Evolutionary conservation across 2,888 invertebrate genomes (phyloP), one percentile per base, ranked within the genome.

Genomic region (Lapara coniferarum): DNA sequence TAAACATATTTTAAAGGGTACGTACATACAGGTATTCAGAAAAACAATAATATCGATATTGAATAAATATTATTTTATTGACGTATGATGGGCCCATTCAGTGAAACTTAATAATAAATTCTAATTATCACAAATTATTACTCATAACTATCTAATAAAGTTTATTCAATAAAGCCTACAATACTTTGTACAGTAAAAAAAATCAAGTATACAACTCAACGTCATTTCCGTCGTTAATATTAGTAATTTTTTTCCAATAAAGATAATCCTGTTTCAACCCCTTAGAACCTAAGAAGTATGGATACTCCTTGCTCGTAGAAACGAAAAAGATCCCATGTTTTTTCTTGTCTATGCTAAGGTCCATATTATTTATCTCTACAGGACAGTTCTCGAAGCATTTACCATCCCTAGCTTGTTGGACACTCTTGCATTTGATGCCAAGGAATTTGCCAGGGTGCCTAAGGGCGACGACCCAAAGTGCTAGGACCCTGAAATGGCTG

Each of bases 341-440:
- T 19, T 71, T 81, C 12, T 72, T 84, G 73, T 92, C 85, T 5
- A 87, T 81, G 5, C 75, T 76, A 1, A 84, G 66, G 0, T 92
- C 93, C 83, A 93, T 84, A 0, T 85, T 68, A 72, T 89, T 88
- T 0, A 87, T 87, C 10, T 87, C 83, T 55, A 85, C 53, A 52
- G 89, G 89, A 3, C 71, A 67, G 70, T 84, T 85, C 1, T 77
- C 76, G 52, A 88, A 93, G 66, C 93, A 93, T 0, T 78, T 73
- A 0, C 84, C 81, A 53, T 91, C 89, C 66, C 93, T 85, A 0
- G 92, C 92, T 69, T 92, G 85, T 73, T 93, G 93, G 2, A 93
- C 83, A 69, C 74, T 82, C 4, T 82, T 81, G 68, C 93, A 93
- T 72, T 86, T 88, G 0, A 93, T 73, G 0, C 78, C 92, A 2